phyloP scores from a whole-genome alignment of 2,797 vertebrate species.

The Crenuchus spilurus region DNA sequence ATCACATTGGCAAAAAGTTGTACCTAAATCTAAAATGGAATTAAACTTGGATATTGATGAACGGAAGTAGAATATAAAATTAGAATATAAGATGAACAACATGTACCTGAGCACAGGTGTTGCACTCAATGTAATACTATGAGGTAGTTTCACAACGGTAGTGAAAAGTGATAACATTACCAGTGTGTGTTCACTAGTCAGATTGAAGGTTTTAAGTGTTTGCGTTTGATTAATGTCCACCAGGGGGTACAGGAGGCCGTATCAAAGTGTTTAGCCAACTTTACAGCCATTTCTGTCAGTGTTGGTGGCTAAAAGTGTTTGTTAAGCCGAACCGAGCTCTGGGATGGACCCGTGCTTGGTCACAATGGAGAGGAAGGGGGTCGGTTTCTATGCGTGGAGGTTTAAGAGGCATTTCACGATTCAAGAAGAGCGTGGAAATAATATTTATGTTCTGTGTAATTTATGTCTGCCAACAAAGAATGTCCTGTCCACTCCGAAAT shows the following conservation, averaged over 20 bases:
- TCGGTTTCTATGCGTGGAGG: not conserved
- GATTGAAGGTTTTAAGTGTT: too few relatives aligned
- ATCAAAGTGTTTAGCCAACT: slow-evolving; percentile 8
- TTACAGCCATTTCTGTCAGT: slow-evolving; percentile 15
- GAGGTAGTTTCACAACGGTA: too few relatives aligned
- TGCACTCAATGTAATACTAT: too few relatives aligned
- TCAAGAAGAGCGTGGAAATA: slow-evolving; percentile 20
- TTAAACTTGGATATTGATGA: too few relatives aligned
- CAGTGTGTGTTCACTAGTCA: too few relatives aligned
- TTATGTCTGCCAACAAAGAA: slow-evolving; percentile 11
- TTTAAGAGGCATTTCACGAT: slow-evolving; percentile 15
- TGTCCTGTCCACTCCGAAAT: not conserved
- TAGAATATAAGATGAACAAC: too few relatives aligned
- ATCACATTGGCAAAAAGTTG: too few relatives aligned
- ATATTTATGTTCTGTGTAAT: slow-evolving; percentile 14
- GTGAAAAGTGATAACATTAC: too few relatives aligned
- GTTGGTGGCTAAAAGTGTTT: slow-evolving; percentile 5
- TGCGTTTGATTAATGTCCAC: not conserved
- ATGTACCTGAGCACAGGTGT: too few relatives aligned
- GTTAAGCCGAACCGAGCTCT: not conserved
- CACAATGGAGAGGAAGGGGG: not conserved
- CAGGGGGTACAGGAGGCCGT: slow-evolving; percentile 1
- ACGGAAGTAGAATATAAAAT: too few relatives aligned
- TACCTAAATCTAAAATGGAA: too few relatives aligned
- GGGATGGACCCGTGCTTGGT: not conserved